A percentile compares a stretch with the other conserved stretches of the same genome.
Evolutionary conservation across 2,888 invertebrate genomes (phyloP).

Genomic region (Romanomermis culicivorax): DNA sequence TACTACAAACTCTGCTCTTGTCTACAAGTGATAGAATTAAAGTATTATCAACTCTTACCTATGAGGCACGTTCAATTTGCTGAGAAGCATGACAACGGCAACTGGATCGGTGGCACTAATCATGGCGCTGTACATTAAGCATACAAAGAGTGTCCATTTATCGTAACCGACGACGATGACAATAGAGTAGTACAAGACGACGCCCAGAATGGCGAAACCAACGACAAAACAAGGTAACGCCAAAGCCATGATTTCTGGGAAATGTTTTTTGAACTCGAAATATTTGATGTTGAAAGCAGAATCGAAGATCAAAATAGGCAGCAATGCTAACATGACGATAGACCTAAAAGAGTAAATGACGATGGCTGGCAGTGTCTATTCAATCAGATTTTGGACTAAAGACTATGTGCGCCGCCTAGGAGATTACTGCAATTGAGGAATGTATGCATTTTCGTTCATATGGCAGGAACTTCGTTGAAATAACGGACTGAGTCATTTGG

Average conservation of each 20-base stretch:
- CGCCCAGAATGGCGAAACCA: not conserved
- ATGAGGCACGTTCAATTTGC: constrained; percentile 29
- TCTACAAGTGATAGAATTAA: too few species aligned
- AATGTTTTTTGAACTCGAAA: constrained; percentile 24
- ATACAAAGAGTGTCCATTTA: constrained; percentile 29
- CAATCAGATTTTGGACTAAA: too few species aligned
- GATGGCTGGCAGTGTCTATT: too few species aligned
- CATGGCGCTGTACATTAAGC: constrained; percentile 32
- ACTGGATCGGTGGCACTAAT: constrained; percentile 35
- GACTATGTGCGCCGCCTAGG: too few species aligned
- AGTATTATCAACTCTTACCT: too few species aligned
- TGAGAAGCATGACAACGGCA: constrained; percentile 33
- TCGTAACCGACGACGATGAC: not conserved
- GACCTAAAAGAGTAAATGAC: not conserved
- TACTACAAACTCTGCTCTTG: too few species aligned
- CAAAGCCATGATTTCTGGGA: not conserved
- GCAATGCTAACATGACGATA: constrained; percentile 25
- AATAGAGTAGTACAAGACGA: not conserved
- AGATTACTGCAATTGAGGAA: too few species aligned
- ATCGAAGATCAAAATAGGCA: constrained; percentile 33
- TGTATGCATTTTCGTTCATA: too few species aligned
- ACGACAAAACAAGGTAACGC: not conserved
- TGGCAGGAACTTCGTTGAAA: too few species aligned
- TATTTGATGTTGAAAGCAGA: constrained; percentile 32
- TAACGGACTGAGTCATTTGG: too few species aligned